Conservation (phyloP, 2,797 vertebrate genomes). For the Bovichtus diacanthus region DNA sequence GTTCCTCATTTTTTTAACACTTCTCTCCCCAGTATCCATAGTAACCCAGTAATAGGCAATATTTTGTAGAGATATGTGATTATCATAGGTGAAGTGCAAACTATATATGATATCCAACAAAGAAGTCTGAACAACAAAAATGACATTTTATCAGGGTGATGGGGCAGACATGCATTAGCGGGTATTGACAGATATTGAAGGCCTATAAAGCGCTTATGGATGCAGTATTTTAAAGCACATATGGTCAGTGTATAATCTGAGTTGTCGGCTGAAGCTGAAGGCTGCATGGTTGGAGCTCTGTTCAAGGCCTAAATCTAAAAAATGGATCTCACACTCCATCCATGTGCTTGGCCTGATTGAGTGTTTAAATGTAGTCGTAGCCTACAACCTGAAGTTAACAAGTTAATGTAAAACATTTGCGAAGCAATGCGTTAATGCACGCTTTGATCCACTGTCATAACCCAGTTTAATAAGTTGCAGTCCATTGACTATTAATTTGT, state of each 20-base stretch:
- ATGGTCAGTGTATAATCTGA: slow-evolving; percentile 8
- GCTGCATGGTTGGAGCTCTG: slow-evolving; percentile 33
- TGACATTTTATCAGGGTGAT: neutral
- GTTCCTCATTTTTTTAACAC: neutral
- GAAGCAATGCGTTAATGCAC: slow-evolving; percentile 76
- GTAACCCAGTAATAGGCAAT: neutral
- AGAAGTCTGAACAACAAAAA: neutral
- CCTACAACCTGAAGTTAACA: slow-evolving; percentile 67
- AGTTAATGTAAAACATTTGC: slow-evolving; percentile 77
- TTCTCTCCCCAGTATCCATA: neutral
- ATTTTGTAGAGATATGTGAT: neutral
- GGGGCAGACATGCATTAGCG: neutral
- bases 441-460: slow-evolving; percentile 81
- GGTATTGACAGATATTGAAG: neutral
- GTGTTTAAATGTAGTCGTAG: slow-evolving; percentile 57
- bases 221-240: slow-evolving; percentile 11
- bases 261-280: slow-evolving; percentile 31
- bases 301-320: slow-evolving; percentile 51
- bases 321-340: slow-evolving; percentile 44
- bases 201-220: neutral
- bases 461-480: slow-evolving; percentile 86
- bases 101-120: neutral
- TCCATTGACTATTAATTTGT: slow-evolving; percentile 87
- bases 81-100: neutral
- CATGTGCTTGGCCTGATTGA: slow-evolving; percentile 32